These are phyloP conservation scores for Microplitis deprimator DNA, from an alignment of 2,888 invertebrate genomes.

Conservation along the genomic window DNA sequence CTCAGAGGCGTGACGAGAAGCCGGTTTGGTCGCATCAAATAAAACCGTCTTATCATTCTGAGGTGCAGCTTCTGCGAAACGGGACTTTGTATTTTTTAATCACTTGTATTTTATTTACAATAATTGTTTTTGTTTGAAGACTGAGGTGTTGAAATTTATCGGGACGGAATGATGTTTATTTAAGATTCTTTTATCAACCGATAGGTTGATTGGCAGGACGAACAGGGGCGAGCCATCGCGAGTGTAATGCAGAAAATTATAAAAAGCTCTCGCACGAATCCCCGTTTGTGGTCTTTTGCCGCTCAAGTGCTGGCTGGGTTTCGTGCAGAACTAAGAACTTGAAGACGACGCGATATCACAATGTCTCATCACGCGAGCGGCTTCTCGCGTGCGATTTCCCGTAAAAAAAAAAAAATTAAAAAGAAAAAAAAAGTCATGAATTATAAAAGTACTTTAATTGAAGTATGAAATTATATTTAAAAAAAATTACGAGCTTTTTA, in stretches of 20 bases:
- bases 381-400: constrained; percentile 40
- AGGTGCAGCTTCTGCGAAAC: constrained; percentile 37
- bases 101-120: too few relatives aligned
- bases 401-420: constrained; percentile 2
- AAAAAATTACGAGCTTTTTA: not conserved
- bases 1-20: constrained; percentile 40
- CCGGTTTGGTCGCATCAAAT: constrained; percentile 44
- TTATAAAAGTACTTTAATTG: not conserved
- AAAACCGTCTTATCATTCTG: constrained; percentile 36
- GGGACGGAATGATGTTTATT: too few relatives aligned
- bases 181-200: too few relatives aligned
- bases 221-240: constrained; percentile 23
- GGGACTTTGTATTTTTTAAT: constrained; percentile 14
- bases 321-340: constrained; percentile 31
- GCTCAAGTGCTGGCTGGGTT: constrained; percentile 32
- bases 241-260: constrained; percentile 22
- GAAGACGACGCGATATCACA: constrained; percentile 41
- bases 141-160: too few relatives aligned
- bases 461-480: not conserved
- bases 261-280: constrained; percentile 36
- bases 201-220: constrained; percentile 22
- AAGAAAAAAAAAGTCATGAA: not conserved
- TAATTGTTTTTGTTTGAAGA: not conserved
- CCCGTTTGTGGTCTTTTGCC: constrained; percentile 35
- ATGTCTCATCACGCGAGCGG: constrained; percentile 45